Conservation (phyloP, 92 coral and sea anemone genomes). For the Parazoanthus atlanticus region DNA sequence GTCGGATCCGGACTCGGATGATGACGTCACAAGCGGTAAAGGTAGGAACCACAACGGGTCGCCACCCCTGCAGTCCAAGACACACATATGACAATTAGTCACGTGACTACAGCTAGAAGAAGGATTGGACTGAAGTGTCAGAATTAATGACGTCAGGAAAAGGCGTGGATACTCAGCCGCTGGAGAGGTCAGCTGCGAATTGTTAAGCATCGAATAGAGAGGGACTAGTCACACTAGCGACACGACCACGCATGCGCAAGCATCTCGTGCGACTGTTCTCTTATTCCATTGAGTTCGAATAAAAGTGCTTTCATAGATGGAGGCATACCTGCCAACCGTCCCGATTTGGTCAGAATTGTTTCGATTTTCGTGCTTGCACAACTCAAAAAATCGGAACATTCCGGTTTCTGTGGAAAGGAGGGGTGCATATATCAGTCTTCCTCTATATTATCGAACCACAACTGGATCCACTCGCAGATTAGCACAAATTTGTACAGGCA, state of each 20-base stretch:
- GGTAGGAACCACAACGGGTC: conserved; percentile 15
- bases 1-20: conserved; percentile 71
- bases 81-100: neutral
- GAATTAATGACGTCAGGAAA: neutral
- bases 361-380: too few species aligned
- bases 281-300: too few species aligned
- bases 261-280: neutral
- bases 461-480: neutral
- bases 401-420: too few species aligned
- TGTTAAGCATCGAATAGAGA: neutral
- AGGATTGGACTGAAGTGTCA: too few species aligned
- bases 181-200: neutral
- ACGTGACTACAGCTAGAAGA: neutral
- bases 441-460: neutral
- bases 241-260: neutral
- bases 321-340: too few species aligned
- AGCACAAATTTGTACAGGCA: too few species aligned
- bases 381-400: too few species aligned
- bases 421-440: too few species aligned
- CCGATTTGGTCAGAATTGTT: too few species aligned
- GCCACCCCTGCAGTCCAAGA: neutral
- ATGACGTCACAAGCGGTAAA: conserved; percentile 66
- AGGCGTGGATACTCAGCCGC: neutral
- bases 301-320: neutral
- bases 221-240: neutral